Evolutionary conservation across 2,888 invertebrate species (phyloP), one percentile per base, ranked within the genome.

Genomic region (Automeris io): DNA sequence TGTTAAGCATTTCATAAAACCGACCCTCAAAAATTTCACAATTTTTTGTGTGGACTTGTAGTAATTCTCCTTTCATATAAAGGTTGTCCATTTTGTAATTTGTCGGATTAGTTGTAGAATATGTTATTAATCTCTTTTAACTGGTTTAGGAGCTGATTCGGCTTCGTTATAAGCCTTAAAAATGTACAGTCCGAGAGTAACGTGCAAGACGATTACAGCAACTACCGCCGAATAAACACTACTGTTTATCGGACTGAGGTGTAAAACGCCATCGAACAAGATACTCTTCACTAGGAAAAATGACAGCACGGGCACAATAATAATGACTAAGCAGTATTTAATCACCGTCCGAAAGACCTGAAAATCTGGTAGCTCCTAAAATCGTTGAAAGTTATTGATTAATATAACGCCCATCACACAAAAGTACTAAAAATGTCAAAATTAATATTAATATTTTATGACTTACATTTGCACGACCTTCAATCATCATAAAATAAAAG

Each of bases 181-280:
- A 57, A 95, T 93, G 62, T 93, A 95, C 32, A 93, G 76, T 18
- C 92, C 95, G 42, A 95, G 67, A 2, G 94, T 93, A 45, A 93
- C 61, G 65, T 95, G 95, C 37, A 95, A 77, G 4, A 92, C 90
- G 4, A 94, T 57, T 6, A 95, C 90, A 0, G 95, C 92, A 32
- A 91, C 88, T 24, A 93, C 89, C 16, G 95, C 95, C 2, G 95
- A 91, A 69, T 92, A 93, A 21, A 95, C 93, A 70, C 93, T 95
- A 55, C 92, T 92, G 12, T 89, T 87, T 26, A 93, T 71, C 18
- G 88, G 72, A 31, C 85, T 78, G 45, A 89, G 55, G 19, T 68
- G 61, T 31, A 89, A 75, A 47, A 90, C 77, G 80, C 91, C 90
- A 83, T 95, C 93, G 65, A 94, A 92, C 40, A 95, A 56, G 40